These are phyloP conservation scores for Microchirus variegatus DNA, from an alignment of 2,797 vertebrate species.

Conservation along the genomic window DNA sequence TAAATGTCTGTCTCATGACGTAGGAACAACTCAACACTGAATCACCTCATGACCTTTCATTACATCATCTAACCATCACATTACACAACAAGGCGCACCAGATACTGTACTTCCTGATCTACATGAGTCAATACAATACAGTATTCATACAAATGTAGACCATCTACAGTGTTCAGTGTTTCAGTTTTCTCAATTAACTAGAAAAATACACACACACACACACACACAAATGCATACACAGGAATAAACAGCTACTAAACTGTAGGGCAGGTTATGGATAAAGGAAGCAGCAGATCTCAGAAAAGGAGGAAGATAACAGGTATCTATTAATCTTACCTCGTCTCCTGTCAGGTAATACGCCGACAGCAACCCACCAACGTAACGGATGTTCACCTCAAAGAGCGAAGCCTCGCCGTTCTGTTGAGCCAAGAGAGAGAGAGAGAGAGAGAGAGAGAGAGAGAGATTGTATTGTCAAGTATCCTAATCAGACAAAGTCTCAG, in stretches of 20 bases:
- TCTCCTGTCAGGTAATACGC: constrained; percentile 95
- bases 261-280: constrained; percentile 32
- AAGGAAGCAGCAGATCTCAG: constrained; percentile 54
- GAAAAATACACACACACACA: too few species aligned
- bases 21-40: too few species aligned
- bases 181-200: too few species aligned
- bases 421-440: constrained; percentile 48
- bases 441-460: constrained; percentile 39
- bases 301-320: constrained; percentile 51
- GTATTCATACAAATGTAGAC: too few species aligned
- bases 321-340: constrained; percentile 86
- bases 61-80: too few species aligned
- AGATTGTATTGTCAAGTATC: constrained; percentile 55
- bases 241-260: constrained; percentile 17
- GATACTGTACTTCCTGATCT: too few species aligned
- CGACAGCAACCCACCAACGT: constrained; percentile 92
- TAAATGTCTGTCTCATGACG: too few species aligned
- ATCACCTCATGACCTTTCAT: too few species aligned
- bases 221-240: constrained; percentile 7
- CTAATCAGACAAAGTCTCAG: constrained; percentile 23
- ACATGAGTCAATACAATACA: too few species aligned
- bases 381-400: constrained; percentile 99
- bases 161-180: too few species aligned
- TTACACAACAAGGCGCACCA: too few species aligned
- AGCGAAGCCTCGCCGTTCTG: constrained; percentile 96